Evolutionary conservation across 2,797 vertebrate species (phyloP), one percentile per base, ranked within the genome.

Genomic region (Liasis olivaceus): DNA sequence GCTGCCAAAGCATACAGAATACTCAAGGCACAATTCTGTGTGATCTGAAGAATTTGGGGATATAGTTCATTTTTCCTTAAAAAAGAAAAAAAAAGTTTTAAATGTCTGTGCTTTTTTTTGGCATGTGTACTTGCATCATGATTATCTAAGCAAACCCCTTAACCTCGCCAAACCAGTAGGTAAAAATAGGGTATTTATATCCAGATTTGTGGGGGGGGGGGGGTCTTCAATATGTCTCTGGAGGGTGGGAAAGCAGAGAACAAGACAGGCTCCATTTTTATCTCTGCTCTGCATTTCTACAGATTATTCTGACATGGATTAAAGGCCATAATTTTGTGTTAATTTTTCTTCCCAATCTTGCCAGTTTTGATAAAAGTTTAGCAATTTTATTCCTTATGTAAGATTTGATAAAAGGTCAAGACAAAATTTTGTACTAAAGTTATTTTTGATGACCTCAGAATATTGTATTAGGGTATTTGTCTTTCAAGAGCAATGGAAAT

Each of bases 1-100:
- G 98, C 97, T 99, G 99, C 97, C 98, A 98, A 97, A 98, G 98
- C 62, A 98, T 98, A n/a, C 99, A 98, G 96, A 98, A 97, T 98
- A 28, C 98, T 97, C 94, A 98, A 98, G 98, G 99, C 98, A 97
- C 98, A 98, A 93, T 99, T 97, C 97, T 99, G 97, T 98, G 99
- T 96, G 98, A 98, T 96, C 93, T 98, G 96, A 98, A 98, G 95
- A 97, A 97, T 96, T 97, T 98, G 42, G 97, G 97, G 93, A 95
- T 98, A 92, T 98, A 96, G 96, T 94, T 94, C 87, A 91, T 17
- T 20, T 95, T 95, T 90, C 94, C 6, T n/a, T 31, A 77, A 81
- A 20, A 77, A 42, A 22, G 69, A 7, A 17, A 31, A 85, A 90
- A 91, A 86, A 94, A 95, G 92, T 92, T 64, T 91, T 91, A 94